phyloP scores from a whole-genome alignment of 2,888 invertebrate species.

The Epinotia bilunana region DNA sequence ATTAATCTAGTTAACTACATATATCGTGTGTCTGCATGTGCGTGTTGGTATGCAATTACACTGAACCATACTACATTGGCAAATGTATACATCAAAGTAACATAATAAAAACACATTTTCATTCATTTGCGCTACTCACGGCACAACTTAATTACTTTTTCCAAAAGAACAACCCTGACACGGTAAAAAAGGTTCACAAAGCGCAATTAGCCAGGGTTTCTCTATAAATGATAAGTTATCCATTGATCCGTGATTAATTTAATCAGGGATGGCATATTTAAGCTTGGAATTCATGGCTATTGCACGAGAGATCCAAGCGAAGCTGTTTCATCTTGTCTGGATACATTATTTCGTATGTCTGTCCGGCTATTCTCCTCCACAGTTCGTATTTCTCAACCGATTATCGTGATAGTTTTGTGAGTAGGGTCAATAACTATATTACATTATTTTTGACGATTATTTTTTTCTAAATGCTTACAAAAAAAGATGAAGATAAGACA shows the following conservation, averaged over 20 bases:
- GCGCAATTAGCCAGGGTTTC: not conserved
- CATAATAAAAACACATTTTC: not conserved
- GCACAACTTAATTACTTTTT: not conserved
- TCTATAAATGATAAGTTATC: not conserved
- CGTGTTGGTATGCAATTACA: constrained; percentile 5
- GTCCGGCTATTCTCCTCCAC: too few species aligned
- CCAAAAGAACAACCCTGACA: not conserved
- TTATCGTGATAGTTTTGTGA: too few species aligned
- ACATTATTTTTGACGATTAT: too few species aligned
- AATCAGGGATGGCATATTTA: constrained; percentile 9
- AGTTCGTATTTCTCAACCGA: too few species aligned
- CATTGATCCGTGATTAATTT: not conserved
- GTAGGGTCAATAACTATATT: too few species aligned
- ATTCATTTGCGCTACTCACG: not conserved
- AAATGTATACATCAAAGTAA: not conserved
- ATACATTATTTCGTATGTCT: too few species aligned
- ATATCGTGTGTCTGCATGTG: not conserved
- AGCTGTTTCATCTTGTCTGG: too few species aligned
- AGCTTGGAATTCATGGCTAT: not conserved
- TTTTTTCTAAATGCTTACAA: too few species aligned
- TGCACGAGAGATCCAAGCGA: not conserved
- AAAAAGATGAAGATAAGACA: too few species aligned
- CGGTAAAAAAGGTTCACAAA: not conserved
- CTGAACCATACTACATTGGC: not conserved
- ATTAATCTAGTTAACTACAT: not conserved